Conservation (phyloP, 1,140 invertebrate species). For the Anoplophora glabripennis region DNA sequence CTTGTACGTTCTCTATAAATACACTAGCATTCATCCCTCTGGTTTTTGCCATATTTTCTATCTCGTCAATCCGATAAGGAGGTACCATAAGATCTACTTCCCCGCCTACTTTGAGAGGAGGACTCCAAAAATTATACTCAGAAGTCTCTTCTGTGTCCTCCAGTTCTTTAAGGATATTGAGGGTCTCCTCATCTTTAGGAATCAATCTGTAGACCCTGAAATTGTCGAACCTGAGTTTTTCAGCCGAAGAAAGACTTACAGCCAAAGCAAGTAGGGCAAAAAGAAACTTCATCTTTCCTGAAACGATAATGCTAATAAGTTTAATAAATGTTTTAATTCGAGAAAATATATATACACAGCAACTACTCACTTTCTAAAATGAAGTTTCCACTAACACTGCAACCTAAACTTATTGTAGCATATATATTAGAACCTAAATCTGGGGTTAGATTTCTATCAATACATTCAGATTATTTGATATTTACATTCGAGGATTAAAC, state of each 20-base stretch:
- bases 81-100: slow-evolving; percentile 46
- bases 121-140: slow-evolving; percentile 35
- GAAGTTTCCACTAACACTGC: too few relatives aligned
- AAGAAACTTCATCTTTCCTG: too few relatives aligned
- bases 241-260: background rate
- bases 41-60: slow-evolving; percentile 25
- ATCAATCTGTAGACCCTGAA: slow-evolving; percentile 35
- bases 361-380: too few relatives aligned
- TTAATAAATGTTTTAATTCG: too few relatives aligned
- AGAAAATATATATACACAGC: too few relatives aligned
- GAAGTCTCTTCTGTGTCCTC: slow-evolving; percentile 15
- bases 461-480: too few relatives aligned
- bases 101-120: slow-evolving; percentile 3
- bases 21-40: slow-evolving; percentile 35
- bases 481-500: too few relatives aligned
- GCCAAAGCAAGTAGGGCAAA: too few relatives aligned
- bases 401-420: too few relatives aligned
- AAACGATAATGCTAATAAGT: too few relatives aligned
- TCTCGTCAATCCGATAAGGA: slow-evolving; percentile 29
- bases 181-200: slow-evolving; percentile 23
- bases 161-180: slow-evolving; percentile 25
- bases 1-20: slow-evolving; percentile 46
- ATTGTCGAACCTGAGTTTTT: slow-evolving; percentile 30
- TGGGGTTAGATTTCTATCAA: too few relatives aligned
- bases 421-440: too few relatives aligned